These are phyloP conservation scores for Morpho achilles DNA, from an alignment of 2,888 invertebrate species.

Conservation along the genomic window DNA sequence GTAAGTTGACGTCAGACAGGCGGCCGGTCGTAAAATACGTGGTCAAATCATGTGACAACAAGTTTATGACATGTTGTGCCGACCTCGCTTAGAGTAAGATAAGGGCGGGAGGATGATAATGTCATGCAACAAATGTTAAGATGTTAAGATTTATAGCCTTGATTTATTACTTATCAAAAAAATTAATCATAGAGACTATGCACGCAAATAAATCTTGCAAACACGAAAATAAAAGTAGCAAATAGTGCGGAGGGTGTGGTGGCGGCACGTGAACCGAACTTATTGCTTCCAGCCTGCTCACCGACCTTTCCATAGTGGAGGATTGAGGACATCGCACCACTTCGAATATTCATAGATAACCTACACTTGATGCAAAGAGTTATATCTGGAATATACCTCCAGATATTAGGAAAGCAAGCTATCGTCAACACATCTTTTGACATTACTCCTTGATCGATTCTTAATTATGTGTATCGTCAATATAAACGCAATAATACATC, in stretches of 20 bases:
- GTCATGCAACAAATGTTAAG: too few species aligned
- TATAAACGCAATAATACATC: too few species aligned
- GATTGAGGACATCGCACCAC: constrained; percentile 43
- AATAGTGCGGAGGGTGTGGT: constrained; percentile 15
- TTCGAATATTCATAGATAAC: constrained; percentile 26
- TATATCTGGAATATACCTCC: constrained; percentile 1
- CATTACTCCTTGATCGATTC: not conserved
- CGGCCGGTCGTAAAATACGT: too few species aligned
- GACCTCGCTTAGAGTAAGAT: too few species aligned
- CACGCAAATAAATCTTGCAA: constrained; percentile 6
- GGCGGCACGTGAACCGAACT: constrained; percentile 41
- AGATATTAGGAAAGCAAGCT: too few species aligned
- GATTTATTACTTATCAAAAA: too few species aligned
- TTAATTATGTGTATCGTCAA: not conserved
- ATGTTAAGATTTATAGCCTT: too few species aligned
- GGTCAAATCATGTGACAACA: too few species aligned
- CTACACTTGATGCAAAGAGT: constrained; percentile 11
- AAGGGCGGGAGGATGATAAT: too few species aligned
- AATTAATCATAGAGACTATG: too few species aligned
- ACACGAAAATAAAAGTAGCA: constrained; percentile 10
- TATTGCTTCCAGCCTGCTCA: constrained; percentile 76
- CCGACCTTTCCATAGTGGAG: constrained; percentile 73
- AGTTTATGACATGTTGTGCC: too few species aligned
- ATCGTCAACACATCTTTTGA: not conserved
- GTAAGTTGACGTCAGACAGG: too few species aligned